These are phyloP conservation scores for Resseliella maxima DNA, from an alignment of 2,888 invertebrate species.

Conservation along the genomic window DNA sequence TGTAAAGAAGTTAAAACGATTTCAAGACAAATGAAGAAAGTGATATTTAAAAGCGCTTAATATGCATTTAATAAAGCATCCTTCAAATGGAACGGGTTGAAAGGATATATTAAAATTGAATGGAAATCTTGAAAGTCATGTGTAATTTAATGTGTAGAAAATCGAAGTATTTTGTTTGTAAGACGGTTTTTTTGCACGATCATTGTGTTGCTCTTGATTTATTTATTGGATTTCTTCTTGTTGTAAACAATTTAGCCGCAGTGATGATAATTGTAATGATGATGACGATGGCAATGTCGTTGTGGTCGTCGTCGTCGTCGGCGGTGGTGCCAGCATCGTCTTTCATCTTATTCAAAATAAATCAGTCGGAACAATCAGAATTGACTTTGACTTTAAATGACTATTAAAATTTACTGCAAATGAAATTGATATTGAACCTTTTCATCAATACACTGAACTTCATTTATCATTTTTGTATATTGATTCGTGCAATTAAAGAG, in stretches of 20 bases:
- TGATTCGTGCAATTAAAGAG: not conserved
- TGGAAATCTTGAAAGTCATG: constrained; percentile 50
- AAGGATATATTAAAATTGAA: constrained; percentile 26
- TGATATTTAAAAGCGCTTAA: constrained; percentile 51
- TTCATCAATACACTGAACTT: not conserved
- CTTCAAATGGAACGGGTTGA: constrained; percentile 6
- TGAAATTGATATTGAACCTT: constrained; percentile 24
- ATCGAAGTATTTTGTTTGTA: not conserved
- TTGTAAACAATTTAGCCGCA: not conserved
- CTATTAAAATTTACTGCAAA: not conserved
- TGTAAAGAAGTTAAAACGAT: not conserved
- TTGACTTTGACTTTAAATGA: constrained; percentile 15
- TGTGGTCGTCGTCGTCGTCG: not conserved
- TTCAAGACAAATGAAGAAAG: not conserved
- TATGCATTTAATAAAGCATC: constrained; percentile 41
- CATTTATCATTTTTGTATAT: not conserved
- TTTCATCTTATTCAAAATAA: not conserved
- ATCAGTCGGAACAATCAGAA: not conserved
- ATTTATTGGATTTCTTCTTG: constrained; percentile 32
- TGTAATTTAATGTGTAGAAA: constrained; percentile 43
- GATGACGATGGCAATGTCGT: not conserved
- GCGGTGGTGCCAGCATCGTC: not conserved
- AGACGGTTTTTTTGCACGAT: not conserved
- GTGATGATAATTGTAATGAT: not conserved
- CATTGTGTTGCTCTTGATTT: constrained; percentile 21